Evolutionary conservation across 2,113 vertebrate genomes (phyloP), one percentile per base, ranked within the genome.

Genomic region (Sebastes schlegelii): DNA sequence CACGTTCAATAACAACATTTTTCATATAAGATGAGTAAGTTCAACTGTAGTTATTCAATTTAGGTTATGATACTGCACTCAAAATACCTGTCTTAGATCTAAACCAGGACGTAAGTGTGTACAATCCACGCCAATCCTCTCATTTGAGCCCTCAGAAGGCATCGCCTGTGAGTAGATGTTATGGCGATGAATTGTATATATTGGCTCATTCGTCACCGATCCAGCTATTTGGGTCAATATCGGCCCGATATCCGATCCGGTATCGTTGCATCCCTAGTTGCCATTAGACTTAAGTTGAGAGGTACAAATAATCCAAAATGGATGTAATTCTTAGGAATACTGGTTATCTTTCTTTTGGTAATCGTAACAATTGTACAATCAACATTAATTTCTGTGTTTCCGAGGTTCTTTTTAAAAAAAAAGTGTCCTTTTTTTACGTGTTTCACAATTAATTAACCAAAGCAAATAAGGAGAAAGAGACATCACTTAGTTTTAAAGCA

Each of bases 391-490:
- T 49, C 45, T 74, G 26, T 73, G 8, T 85, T 77, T 60, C 10
- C 4, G 14, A 40, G 40, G 14, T 7, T 34, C 34, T 34, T 34
- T 80, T 77, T 64, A 42, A 19, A 74, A 19, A 19, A 76, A 68
- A 79, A 17, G 4, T 58, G 70, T 10, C 16, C 5, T 54, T 77
- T 80, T 51, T 8, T 34, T 67, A 60, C 80, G 48, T 77, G 48
- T 76, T 86, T 80, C 48, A 69, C 79, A 73, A 87, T 82, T 73
- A 82, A 85, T 74, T 64, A 80, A 83, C 8, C 8, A 67, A 85
- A 78, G 16, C 63, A 74, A 87, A 86, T 67, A 80, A 74, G 45
- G 52, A 58, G 19, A 70, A 65, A 3, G 55, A 76, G 52, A 54
- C 54, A 74, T 79, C 66, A 63, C 68, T 70, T 74, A 70, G 73